Base-by-base conservation (phyloP, 2,888 invertebrate species). In the Erpobdella octoculata region DNA sequence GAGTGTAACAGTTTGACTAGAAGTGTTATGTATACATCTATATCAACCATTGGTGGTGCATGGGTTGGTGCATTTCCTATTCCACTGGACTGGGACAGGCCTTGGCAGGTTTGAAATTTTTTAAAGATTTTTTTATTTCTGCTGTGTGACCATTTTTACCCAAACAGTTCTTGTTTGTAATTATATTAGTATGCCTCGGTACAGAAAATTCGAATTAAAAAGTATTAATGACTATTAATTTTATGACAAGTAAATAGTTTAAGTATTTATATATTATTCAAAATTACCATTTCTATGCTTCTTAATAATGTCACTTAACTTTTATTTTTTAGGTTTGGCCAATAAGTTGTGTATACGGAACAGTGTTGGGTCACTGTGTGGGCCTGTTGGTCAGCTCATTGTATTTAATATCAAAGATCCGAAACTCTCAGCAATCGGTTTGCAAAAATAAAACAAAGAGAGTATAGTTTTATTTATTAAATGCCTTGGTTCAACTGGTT, bases 31-130 rank as follows among this genome's bases (percentile, higher is more conserved):
- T 5, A 5, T 18, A 61, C 61, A 18, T 6, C 28, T 9, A 8
- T 73, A 35, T 71, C 79, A 21, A 78, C 80, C 41, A 33, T 91
- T 15, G 81, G 90, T 38, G 92, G 92, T 2, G 88, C 91, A 5
- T 93, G 92, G 92, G 79, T 90, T 1, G 91, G 92, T 6, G 91
- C 91, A 2, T 86, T 90, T 72, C 89, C 90, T 0, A 90, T 93
- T 76, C 93, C 93, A 0, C 84, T 93, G 38, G 93, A 93, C 81
- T 93, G 93, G 93, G 90, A 92, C 82, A 86, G 89, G 65, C 89
- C 90, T 0, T 93, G 92, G 91, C 93, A 93, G 85, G 87, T 84
- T 18, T 79, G 79, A 31, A 33, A 12, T 61, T 48, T 9, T 21
- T n/a, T n/a, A n/a, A n/a, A n/a, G n/a, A n/a, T n/a, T n/a, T n/a